These are phyloP conservation scores for Sebastes taczanowskii DNA, from an alignment of 2,797 vertebrate species.

Conservation along the genomic window DNA sequence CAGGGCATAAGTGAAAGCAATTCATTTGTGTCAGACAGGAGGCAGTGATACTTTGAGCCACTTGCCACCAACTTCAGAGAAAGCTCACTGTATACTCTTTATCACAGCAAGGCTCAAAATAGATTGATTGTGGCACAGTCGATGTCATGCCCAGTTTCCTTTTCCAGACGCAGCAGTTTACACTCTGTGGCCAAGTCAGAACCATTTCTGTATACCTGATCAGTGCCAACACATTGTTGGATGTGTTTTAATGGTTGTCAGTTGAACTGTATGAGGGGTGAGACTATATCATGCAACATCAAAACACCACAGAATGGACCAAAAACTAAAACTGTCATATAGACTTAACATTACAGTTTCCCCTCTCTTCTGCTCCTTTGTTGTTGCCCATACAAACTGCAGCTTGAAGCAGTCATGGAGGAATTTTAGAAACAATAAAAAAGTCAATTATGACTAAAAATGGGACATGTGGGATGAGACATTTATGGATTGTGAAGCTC, in stretches of 20 bases:
- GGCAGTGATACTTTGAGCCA: constrained; percentile 26
- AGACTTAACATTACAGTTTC: background rate
- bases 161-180: constrained; percentile 37
- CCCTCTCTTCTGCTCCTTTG: background rate
- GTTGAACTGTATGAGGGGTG: background rate
- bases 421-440: background rate
- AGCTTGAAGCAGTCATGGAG: constrained; percentile 11
- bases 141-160: constrained; percentile 42
- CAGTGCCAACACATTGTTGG: constrained; percentile 21
- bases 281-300: background rate
- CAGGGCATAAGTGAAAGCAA: constrained; percentile 42
- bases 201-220: constrained; percentile 5
- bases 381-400: constrained; percentile 17
- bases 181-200: constrained; percentile 7
- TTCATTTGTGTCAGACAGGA: constrained; percentile 42
- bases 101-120: constrained; percentile 13
- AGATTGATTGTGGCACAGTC: constrained; percentile 49
- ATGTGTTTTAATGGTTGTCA: constrained; percentile 11
- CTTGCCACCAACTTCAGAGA: constrained; percentile 10
- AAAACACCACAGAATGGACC: background rate
- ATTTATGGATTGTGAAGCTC: background rate
- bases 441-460: background rate
- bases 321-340: background rate
- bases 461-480: background rate
- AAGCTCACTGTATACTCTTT: constrained; percentile 22